Percentiles rank a stretch among this genome's conserved stretches.
Conservation (phyloP, 64 coral and sea anemone species). For the Stichodactyla helianthus region DNA sequence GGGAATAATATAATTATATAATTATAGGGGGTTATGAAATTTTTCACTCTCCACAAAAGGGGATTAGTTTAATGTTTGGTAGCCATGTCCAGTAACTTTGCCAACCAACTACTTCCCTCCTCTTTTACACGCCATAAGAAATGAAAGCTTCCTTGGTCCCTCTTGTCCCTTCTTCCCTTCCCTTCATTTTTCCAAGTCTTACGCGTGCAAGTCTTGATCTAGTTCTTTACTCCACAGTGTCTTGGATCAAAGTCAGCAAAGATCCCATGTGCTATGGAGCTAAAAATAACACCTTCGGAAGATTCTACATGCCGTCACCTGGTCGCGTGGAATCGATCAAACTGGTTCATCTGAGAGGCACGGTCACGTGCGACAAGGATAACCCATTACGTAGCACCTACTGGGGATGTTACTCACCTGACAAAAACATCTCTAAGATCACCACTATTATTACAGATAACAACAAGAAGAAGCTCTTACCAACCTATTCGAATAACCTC, state of each 20-base stretch:
- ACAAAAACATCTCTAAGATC: background rate
- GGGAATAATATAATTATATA: no score
- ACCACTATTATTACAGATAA: background rate
- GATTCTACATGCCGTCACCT: background rate
- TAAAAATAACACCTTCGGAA: background rate
- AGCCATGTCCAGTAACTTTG: no score
- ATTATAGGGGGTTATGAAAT: no score
- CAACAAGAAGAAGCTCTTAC: background rate
- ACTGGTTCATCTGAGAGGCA: background rate
- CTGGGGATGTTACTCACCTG: background rate
- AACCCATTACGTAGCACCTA: background rate
- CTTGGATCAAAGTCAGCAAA: background rate
- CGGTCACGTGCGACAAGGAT: background rate
- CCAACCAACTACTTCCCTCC: no score
- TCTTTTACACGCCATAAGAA: no score
- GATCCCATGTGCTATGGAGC: background rate
- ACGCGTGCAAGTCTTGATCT: background rate
- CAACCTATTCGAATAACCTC: background rate
- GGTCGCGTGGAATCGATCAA: background rate
- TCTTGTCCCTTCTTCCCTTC: no score
- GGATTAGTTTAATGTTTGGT: no score
- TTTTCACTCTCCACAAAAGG: no score
- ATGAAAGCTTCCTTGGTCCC: no score
- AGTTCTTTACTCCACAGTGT: background rate
- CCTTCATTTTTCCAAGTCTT: background rate